phyloP scores from a whole-genome alignment of 2,888 invertebrate genomes.

The Leptura quadrifasciata region DNA sequence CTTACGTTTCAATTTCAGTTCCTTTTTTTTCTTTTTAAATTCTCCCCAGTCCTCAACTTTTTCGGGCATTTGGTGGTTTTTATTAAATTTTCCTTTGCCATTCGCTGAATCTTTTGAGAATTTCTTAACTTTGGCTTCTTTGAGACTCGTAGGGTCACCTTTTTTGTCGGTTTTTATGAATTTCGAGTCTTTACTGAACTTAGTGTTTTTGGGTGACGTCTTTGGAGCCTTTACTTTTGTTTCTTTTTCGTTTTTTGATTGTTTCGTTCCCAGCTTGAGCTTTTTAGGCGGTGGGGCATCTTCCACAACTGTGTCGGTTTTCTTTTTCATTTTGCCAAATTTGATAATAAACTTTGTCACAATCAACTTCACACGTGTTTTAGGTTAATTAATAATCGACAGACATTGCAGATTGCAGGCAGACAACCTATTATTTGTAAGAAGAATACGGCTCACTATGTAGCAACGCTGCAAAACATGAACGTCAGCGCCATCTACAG shows the following conservation, averaged over 20 bases:
- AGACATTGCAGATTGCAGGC: too few species aligned
- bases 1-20: conserved; percentile 80
- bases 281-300: conserved; percentile 42
- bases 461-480: too few species aligned
- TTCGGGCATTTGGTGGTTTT: conserved; percentile 47
- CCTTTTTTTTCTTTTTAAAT: conserved; percentile 85
- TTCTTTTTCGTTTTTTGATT: neutral
- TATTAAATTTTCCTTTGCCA: conserved; percentile 44
- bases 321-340: conserved; percentile 24
- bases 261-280: conserved; percentile 22
- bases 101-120: conserved; percentile 34
- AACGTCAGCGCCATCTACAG: too few species aligned
- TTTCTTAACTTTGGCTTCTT: conserved; percentile 52
- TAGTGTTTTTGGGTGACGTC: neutral
- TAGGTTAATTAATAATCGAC: neutral
- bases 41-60: conserved; percentile 82
- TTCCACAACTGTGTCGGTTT: conserved; percentile 14
- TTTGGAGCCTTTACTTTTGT: conserved; percentile 15
- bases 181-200: conserved; percentile 39
- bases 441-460: too few species aligned
- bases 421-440: neutral
- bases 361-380: neutral
- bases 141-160: conserved; percentile 48
- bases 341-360: too few species aligned
- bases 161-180: conserved; percentile 50